These are phyloP conservation scores for Siniperca undulata DNA, from an alignment of 2,797 vertebrate genomes.

Conservation along the genomic window DNA sequence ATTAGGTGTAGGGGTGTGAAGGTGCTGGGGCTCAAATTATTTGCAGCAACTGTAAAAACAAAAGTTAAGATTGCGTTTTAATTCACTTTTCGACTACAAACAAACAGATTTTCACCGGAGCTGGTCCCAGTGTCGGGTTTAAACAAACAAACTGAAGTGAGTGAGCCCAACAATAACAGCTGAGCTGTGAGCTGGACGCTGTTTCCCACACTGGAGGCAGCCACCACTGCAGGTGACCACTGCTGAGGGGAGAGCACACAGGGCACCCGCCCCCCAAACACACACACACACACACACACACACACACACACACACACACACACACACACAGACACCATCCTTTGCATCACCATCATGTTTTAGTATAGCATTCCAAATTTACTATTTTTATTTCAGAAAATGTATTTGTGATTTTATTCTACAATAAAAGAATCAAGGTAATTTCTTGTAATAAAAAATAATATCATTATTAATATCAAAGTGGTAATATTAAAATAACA, in stretches of 20 bases:
- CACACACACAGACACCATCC: not conserved
- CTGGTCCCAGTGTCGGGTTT: conserved; percentile 81
- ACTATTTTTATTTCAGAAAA: not conserved
- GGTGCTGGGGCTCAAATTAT: conserved; percentile 57
- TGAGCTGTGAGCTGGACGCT: conserved; percentile 78
- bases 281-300: conserved; percentile 17
- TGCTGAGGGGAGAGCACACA: conserved; percentile 39
- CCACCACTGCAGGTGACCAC: conserved; percentile 72
- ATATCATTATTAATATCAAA: not conserved
- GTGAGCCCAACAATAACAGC: conserved; percentile 88
- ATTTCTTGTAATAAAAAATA: not conserved
- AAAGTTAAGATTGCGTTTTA: conserved; percentile 84
- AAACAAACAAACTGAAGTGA: conserved; percentile 89
- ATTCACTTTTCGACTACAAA: conserved; percentile 87
- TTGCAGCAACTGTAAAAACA: conserved; percentile 85
- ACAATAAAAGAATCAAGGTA: not conserved
- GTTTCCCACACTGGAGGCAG: conserved; percentile 85
- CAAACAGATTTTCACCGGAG: conserved; percentile 86
- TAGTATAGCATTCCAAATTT: not conserved
- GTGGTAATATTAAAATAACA: not conserved
- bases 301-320: conserved; percentile 13
- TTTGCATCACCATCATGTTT: not conserved
- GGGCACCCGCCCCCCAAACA: conserved; percentile 19
- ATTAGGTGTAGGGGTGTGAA: conserved; percentile 9
- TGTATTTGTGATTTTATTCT: not conserved